Evolutionary conservation across 2,888 invertebrate species (phyloP), one percentile per base, ranked within the genome.

Genomic region (Panzeria rudis): DNA sequence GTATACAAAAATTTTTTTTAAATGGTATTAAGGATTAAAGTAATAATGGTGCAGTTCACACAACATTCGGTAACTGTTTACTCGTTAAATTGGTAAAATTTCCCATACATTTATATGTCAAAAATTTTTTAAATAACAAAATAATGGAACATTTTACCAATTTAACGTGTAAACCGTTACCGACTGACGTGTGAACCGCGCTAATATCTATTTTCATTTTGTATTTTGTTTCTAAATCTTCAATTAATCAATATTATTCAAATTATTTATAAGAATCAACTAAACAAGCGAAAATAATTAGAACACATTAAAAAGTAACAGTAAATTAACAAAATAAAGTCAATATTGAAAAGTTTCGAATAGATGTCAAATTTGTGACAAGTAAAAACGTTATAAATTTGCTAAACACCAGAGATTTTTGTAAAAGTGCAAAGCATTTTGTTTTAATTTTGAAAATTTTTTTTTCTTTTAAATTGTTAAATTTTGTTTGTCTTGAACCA

Each of bases 401-500:
- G 29, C 13, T 4, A 68, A 52, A 25, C n/a, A 32, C 11, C 17
- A 38, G 38, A 35, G 7, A 41, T 35, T 47, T 66, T 35, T 6
- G 15, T 25, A 29, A 32, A 47, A 32, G 25, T 62, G 69, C 69
- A 29, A 32, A 0, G 23, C 4, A 64, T 61, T 29, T 68, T 35
- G 5, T 44, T 35, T 72, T 9, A 41, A 56, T 59, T 68, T 69
- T n/a, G 5, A 50, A 4, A 52, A 13, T 29, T 41, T 56, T 15
- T 32, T 9, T 52, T 62, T 59, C 17, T 71, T 47, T 79, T n/a
- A 17, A 62, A 29, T 47, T 52, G 3, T 50, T 68, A 15, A 75
- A 75, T 52, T 44, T 50, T 47, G 52, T 59, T 47, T 83, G 1
- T 78, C 29, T 77, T 84, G 75, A 84, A 79, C 78, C 81, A 81